Evolutionary conservation across 1,140 invertebrate genomes (phyloP).

Genomic region (Mesaphorura yosii): DNA sequence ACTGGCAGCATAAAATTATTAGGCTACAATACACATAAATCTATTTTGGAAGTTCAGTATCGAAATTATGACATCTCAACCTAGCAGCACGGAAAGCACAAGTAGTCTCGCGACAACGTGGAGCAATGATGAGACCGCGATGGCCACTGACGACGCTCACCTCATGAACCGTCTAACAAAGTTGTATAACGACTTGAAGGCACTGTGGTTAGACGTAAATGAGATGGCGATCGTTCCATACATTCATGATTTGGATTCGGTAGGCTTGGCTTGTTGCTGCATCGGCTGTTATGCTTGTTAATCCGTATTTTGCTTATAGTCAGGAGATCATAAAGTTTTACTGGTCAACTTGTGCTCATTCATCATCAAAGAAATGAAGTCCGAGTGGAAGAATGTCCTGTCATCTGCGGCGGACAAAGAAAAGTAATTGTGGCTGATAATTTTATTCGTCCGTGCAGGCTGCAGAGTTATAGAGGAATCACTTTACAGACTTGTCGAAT

Average conservation of each 20-base stretch:
- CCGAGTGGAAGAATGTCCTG: slow-evolving; percentile 6
- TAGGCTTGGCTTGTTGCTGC: no score
- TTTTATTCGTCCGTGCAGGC: not conserved
- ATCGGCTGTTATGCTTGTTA: not conserved
- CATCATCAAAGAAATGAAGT: slow-evolving; percentile 13
- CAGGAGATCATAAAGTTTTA: not conserved
- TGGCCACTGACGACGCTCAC: no score
- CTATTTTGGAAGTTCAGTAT: no score
- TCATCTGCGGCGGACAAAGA: not conserved
- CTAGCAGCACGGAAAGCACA: no score
- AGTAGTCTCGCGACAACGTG: no score
- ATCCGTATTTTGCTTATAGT: not conserved
- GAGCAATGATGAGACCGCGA: no score
- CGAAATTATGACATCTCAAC: no score
- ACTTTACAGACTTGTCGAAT: slow-evolving; percentile 5
- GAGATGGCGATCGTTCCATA: not conserved
- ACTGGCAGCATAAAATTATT: no score
- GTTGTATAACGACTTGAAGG: slow-evolving; percentile 2
- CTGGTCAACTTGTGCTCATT: not conserved
- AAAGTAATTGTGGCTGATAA: not conserved
- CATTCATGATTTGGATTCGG: not conserved
- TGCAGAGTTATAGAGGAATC: not conserved
- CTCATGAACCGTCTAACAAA: not conserved
- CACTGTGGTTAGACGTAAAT: slow-evolving; percentile 4
- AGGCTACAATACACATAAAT: no score